Evolutionary conservation across 2,797 vertebrate genomes (phyloP), one percentile per base, ranked within the genome.

Genomic region (Gymnocypris eckloni): DNA sequence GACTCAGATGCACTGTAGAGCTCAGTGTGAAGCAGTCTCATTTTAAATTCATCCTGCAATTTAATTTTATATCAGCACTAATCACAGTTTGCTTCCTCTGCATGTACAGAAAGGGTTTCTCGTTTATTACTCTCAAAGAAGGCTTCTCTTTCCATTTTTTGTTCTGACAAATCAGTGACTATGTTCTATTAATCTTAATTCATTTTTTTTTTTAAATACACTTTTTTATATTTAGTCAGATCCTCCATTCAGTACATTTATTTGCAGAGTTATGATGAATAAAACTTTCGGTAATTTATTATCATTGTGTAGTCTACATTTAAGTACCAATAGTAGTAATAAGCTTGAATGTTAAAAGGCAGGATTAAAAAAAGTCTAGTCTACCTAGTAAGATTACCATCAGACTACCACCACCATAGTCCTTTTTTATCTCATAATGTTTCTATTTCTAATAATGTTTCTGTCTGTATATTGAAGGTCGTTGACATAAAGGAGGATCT

Each of bases 401-500:
- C 45, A 33, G 16, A 28, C 25, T 28, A 64, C 12, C 28, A 66
- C 25, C 25, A 20, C 48, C 72, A 75, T 11, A 10, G 28, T 75
- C 2, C 6, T 18, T 54, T 37, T 77, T n/a, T 39, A 56, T 77
- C 11, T 56, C 50, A 59, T 22, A 61, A 2, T 22, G 7, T 45
- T 45, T 73, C 43, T 39, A 13, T 56, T 77, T n/a, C 20, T 59
- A 22, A 15, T 25, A 52, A 59, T 85, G 50, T 86, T 50, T 69
- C 4, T 82, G 2, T 73, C 33, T 69, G 22, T 4, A 22, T 45
- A 41, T 85, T 25, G 91, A 93, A 99, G 98, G 95, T 98, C 79
- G 84, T 92, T 89, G 92, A 91, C 0, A 95, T 96, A 15, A 98
- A 98, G 92, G 93, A 96, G 79, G 97, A 97, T 82, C 96, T 98